Percentiles rank a stretch among this genome's conserved stretches.
phyloP scores from a whole-genome alignment of 2,888 invertebrate species.

The Phengaris alcon region DNA sequence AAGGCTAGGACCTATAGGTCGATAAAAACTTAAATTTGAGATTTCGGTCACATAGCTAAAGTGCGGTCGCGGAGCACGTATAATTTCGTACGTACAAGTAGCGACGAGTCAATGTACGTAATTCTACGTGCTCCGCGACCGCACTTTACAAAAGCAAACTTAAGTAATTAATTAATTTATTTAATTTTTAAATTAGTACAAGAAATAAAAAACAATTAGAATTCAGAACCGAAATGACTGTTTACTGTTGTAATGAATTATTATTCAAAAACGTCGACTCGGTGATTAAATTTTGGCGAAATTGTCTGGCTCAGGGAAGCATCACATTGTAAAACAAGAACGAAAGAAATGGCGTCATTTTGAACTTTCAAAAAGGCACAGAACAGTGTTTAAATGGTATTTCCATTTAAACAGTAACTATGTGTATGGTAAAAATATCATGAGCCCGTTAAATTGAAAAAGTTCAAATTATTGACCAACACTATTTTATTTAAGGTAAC shows the following conservation, averaged over 20 bases:
- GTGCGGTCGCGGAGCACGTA: no score
- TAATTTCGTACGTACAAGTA: no score
- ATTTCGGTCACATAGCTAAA: no score
- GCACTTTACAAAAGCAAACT: no score
- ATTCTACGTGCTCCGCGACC: no score
- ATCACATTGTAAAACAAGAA: neutral
- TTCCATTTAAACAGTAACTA: neutral
- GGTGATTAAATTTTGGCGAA: constrained; percentile 5
- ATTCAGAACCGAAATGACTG: no score
- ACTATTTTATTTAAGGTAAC: neutral
- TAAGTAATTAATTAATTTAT: no score
- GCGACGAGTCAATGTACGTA: no score
- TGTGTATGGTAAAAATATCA: neutral
- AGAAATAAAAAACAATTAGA: no score
- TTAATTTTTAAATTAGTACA: no score
- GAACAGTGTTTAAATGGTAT: neutral
- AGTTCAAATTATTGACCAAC: constrained; percentile 5
- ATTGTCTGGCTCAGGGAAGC: neutral
- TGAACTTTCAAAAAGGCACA: neutral
- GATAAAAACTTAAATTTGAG: no score
- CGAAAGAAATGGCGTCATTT: neutral
- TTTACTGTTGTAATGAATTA: no score
- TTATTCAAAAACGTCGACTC: neutral
- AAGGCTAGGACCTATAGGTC: neutral
- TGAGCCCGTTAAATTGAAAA: neutral